A percentile compares a stretch with the other conserved stretches of the same genome.
Evolutionary conservation across 2,888 invertebrate genomes (phyloP).

Genomic region (Apodemia mormo): DNA sequence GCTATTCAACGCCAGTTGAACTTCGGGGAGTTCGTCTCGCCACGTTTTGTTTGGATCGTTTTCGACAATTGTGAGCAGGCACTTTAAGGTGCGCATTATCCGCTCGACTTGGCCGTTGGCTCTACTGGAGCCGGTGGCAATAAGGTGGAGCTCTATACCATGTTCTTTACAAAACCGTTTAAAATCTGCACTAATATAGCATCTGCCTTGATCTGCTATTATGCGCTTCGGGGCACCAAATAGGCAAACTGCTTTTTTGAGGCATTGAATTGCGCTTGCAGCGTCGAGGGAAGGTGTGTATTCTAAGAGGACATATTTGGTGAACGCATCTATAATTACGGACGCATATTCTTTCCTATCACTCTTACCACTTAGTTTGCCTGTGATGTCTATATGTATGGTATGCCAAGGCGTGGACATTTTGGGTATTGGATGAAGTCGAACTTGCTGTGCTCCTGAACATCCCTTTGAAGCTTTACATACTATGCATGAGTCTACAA

Average conservation of each 20-base stretch:
- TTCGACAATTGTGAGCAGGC: constrained; percentile 35
- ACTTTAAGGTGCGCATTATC: constrained; percentile 37
- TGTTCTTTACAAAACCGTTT: constrained; percentile 27
- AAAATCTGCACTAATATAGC: constrained; percentile 23
- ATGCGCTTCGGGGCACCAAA: constrained; percentile 33
- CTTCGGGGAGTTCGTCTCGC: constrained; percentile 33
- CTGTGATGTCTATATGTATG: constrained; percentile 41
- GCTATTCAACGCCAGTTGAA: constrained; percentile 40
- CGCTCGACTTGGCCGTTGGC: too few relatives aligned
- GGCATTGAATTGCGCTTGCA: constrained; percentile 27
- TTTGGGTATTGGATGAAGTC: constrained; percentile 39
- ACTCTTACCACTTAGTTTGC: constrained; percentile 43
- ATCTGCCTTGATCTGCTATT: constrained; percentile 32
- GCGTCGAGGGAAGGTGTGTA: constrained; percentile 32
- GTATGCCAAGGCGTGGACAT: constrained; percentile 40
- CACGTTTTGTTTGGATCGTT: constrained; percentile 28
- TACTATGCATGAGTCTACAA: constrained; percentile 30
- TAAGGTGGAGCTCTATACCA: constrained; percentile 38
- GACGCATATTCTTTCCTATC: constrained; percentile 35
- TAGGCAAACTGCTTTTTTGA: constrained; percentile 35
- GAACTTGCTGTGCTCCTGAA: constrained; percentile 35
- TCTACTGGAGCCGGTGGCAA: constrained; percentile 37
- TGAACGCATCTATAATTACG: constrained; percentile 39
- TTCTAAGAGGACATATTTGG: constrained; percentile 39
- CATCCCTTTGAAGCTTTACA: constrained; percentile 36